Percentiles rank a stretch among this genome's conserved stretches.
These are phyloP conservation scores for Eucera pruinosa DNA, from an alignment of 2,888 invertebrate species.

Conservation along the genomic window DNA sequence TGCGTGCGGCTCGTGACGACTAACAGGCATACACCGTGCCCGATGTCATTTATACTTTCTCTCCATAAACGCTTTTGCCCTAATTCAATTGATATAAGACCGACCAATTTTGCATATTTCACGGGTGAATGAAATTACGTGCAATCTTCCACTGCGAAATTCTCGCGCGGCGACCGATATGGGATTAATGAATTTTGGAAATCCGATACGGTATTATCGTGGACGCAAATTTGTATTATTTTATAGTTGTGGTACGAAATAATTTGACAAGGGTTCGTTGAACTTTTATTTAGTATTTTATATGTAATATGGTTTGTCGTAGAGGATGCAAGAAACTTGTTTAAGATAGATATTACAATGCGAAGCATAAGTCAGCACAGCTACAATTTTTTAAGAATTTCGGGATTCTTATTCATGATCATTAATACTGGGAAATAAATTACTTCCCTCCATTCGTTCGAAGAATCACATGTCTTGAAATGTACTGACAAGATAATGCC, in stretches of 20 bases:
- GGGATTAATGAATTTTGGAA: not conserved
- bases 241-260: not conserved
- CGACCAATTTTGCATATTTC: conserved; percentile 24
- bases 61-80: conserved; percentile 68
- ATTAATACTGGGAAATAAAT: no score
- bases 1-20: conserved; percentile 78
- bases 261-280: not conserved
- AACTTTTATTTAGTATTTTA: not conserved
- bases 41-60: conserved; percentile 82
- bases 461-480: no score
- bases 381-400: no score
- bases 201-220: not conserved
- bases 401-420: no score
- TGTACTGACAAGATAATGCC: no score
- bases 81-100: conserved; percentile 54
- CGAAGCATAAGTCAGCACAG: no score
- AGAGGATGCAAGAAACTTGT: not conserved
- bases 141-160: not conserved
- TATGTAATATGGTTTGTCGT: not conserved
- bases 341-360: no score
- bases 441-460: no score
- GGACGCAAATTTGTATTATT: no score
- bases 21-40: conserved; percentile 76
- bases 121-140: not conserved
- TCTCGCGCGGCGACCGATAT: no score